Evolutionary conservation across 2,888 invertebrate species (phyloP).

Genomic region (Poecilobothrus nobilitatus): DNA sequence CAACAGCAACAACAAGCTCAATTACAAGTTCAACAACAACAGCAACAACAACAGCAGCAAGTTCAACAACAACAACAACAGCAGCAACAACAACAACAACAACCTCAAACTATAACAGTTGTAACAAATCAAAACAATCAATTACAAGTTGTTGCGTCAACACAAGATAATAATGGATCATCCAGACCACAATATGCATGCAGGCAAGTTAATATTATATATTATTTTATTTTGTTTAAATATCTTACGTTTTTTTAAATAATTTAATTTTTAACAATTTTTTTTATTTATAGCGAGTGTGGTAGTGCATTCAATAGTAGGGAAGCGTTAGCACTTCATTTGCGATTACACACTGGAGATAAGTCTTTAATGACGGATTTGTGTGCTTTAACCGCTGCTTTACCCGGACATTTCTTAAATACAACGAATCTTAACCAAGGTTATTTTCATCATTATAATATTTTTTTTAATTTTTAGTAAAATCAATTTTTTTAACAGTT

Average conservation of each 20-base stretch:
- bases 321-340: constrained; percentile 70
- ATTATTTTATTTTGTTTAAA: background rate
- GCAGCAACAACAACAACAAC: constrained; percentile 30
- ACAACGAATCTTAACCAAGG: constrained; percentile 41
- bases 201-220: constrained; percentile 32
- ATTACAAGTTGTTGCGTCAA: constrained; percentile 39
- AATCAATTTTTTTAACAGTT: constrained; percentile 29
- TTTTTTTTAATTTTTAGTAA: no score
- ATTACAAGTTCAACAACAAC: constrained; percentile 44
- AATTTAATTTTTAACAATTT: background rate
- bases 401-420: constrained; percentile 57
- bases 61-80: constrained; percentile 36
- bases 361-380: constrained; percentile 71
- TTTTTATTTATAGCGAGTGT: constrained; percentile 46
- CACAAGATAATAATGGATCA: constrained; percentile 39
- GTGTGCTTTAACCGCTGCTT: constrained; percentile 69
- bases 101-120: constrained; percentile 44
- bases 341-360: constrained; percentile 71
- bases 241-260: no score
- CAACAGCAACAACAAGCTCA: constrained; percentile 31
- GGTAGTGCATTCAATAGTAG: constrained; percentile 57
- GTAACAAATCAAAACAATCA: constrained; percentile 42
- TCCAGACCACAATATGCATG: constrained; percentile 43
- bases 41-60: constrained; percentile 40
- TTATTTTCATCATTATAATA: constrained; percentile 16